Evolutionary conservation across 2,888 invertebrate genomes (phyloP).

Genomic region (Hypomecis atomaria): DNA sequence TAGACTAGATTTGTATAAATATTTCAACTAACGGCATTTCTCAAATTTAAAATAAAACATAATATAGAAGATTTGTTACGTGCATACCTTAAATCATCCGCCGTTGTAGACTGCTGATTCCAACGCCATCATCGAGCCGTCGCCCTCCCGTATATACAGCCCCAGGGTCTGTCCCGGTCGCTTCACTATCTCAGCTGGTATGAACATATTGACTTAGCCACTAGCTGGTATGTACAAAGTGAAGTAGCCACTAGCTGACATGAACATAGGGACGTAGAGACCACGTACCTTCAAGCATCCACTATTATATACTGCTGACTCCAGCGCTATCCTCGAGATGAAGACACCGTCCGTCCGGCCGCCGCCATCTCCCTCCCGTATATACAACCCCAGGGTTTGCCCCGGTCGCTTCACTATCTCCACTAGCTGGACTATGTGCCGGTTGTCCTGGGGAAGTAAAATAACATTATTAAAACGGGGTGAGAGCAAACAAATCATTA

Average conservation of each 20-base stretch:
- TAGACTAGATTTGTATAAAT: too few species aligned
- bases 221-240: too few species aligned
- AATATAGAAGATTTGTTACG: too few species aligned
- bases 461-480: too few species aligned
- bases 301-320: conserved; percentile 98
- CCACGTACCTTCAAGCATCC: conserved; percentile 91
- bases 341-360: conserved; percentile 98
- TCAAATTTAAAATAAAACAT: too few species aligned
- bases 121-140: conserved; percentile 95
- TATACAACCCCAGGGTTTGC: conserved; percentile 98
- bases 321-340: conserved; percentile 95
- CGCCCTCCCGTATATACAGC: conserved; percentile 98
- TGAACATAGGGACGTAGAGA: neutral
- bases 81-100: conserved; percentile 92
- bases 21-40: too few species aligned
- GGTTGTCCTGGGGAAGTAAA: conserved; percentile 84
- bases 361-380: conserved; percentile 99
- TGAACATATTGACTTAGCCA: too few species aligned
- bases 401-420: conserved; percentile 99
- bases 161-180: conserved; percentile 99
- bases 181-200: conserved; percentile 98
- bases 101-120: conserved; percentile 99
- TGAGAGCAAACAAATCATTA: too few species aligned
- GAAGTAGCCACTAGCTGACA: too few species aligned
- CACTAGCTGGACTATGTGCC: conserved; percentile 94